phyloP scores from a whole-genome alignment of 1,140 invertebrate species.

The Amyelois transitella region DNA sequence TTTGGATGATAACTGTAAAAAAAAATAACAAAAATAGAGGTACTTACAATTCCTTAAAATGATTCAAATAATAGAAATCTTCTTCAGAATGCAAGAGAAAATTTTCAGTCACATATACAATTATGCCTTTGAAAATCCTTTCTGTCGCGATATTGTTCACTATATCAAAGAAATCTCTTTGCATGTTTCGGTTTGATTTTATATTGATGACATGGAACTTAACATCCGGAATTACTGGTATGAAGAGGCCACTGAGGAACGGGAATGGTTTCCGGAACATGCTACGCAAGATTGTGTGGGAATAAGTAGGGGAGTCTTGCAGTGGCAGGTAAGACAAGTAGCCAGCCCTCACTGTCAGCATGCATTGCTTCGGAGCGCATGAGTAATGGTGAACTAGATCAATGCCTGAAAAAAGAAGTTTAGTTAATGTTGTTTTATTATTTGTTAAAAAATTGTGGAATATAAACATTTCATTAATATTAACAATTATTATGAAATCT shows the following conservation, averaged over 20 bases:
- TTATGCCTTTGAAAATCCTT: conserved; percentile 45
- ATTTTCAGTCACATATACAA: conserved; percentile 58
- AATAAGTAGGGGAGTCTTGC: conserved; percentile 33
- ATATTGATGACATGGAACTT: conserved; percentile 53
- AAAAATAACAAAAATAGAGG: conserved; percentile 9
- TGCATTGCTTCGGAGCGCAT: conserved; percentile 46
- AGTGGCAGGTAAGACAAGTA: conserved; percentile 49
- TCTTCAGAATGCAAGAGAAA: conserved; percentile 50
- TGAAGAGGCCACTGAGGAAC: conserved; percentile 44
- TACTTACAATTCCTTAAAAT: conserved; percentile 60
- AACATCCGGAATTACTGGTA: conserved; percentile 55
- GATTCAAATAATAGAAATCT: conserved; percentile 57
- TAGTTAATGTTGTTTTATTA: neutral
- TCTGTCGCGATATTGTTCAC: conserved; percentile 35
- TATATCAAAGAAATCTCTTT: conserved; percentile 39
- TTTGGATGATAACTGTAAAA: conserved; percentile 4
- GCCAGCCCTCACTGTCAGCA: conserved; percentile 39
- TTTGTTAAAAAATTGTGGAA: neutral
- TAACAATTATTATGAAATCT: neutral
- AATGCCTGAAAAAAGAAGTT: conserved; percentile 41
- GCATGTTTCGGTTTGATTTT: conserved; percentile 32
- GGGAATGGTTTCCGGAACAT: conserved; percentile 23
- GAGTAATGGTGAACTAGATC: conserved; percentile 45
- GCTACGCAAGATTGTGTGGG: conserved; percentile 24
- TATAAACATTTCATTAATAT: neutral